Conservation (phyloP, 2,888 invertebrate genomes). For the Oxyteleia sp. region DNA sequence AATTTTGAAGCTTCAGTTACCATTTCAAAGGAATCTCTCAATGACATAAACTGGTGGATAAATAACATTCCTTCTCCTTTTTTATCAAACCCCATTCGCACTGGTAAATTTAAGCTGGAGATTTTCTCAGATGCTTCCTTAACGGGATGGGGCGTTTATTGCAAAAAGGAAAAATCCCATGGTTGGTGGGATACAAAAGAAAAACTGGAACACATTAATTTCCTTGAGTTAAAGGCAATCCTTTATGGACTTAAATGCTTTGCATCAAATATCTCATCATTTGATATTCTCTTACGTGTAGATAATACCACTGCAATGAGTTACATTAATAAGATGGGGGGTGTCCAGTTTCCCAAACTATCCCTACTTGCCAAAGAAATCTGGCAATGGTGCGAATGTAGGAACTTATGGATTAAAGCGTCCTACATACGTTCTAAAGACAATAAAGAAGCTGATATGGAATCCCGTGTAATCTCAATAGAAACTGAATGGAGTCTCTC, state of each 20-base stretch:
- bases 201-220: conserved; percentile 4
- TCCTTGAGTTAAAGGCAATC: not conserved
- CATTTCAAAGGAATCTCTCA: not conserved
- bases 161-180: not conserved
- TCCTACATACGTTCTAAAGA: not conserved
- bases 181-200: conserved; percentile 34
- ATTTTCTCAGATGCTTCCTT: conserved; percentile 31
- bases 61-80: not conserved
- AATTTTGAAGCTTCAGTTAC: not conserved
- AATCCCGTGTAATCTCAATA: not conserved
- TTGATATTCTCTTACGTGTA: conserved; percentile 11
- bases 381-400: not conserved
- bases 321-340: conserved; percentile 6
- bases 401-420: conserved; percentile 1
- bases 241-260: conserved; percentile 20
- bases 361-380: not conserved
- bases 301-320: conserved; percentile 37
- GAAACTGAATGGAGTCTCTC: conserved; percentile 42
- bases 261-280: conserved; percentile 5
- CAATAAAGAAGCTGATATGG: conserved; percentile 26
- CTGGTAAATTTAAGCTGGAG: not conserved
- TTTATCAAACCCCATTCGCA: not conserved
- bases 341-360: not conserved
- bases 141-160: conserved; percentile 19
- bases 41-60: not conserved